Evolutionary conservation across 2,113 vertebrate species (phyloP), one percentile per base, ranked within the genome.

Genomic region (Alaudala cheleensis): DNA sequence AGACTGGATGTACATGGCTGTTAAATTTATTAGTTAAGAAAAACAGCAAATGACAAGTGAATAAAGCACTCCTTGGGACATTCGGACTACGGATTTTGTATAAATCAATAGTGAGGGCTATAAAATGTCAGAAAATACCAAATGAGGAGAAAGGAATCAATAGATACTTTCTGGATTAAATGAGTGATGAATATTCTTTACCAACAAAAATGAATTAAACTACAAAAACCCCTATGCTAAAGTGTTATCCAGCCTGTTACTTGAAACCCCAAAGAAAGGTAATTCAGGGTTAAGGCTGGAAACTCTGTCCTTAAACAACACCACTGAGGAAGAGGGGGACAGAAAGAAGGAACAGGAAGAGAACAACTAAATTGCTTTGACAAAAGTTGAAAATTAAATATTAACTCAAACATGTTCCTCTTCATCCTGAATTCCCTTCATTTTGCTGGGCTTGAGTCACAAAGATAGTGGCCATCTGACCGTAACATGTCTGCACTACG

Each of bases 121-220:
- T 98, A 98, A 98, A 98, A 98, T 98, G 98, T 99, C 98, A 98
- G 98, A 98, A 98, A 99, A 99, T 98, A 99, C 98, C 98, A 99
- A 98, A 98, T 97, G 98, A 98, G 98, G 97, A 97, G 97, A 97
- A 98, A 97, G 96, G 97, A 98, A 99, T 99, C 98, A 97, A 99
- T 99, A 98, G 94, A 97, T 97, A 98, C 97, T 96, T 97, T 95
- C 94, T 98, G 98, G 98, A 98, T 98, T 98, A 98, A 98, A 98
- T 98, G 97, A 98, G 97, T 98, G 98, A 98, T 98, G 98, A 98
- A 98, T 98, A 98, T 98, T 98, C 96, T 98, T 98, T 98, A 98
- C 97, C 97, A 98, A 98, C 97, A 97, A 98, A 98, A 98, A 98
- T 98, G 99, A 98, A 99, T 98, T 97, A 98, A 97, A 96, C 74